Conservation (phyloP, 2,888 invertebrate species). For the Phrixothrix hirtus region DNA sequence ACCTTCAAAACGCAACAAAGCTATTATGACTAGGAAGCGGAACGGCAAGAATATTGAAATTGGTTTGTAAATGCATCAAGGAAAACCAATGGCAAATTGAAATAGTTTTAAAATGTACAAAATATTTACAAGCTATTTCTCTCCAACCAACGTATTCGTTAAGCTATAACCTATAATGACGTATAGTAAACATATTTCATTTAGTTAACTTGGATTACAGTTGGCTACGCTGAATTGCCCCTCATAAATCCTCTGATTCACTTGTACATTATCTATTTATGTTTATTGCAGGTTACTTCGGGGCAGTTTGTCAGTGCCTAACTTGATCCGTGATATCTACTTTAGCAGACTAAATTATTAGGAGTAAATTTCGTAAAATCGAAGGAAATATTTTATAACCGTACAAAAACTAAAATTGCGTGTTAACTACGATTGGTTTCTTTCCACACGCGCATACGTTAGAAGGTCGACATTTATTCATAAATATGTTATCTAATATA, state of each 20-base stretch:
- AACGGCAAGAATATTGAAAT: too few relatives aligned
- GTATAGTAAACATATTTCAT: conserved; percentile 13
- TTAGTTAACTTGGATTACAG: conserved; percentile 38
- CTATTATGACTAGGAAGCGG: too few relatives aligned
- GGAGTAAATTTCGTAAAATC: conserved; percentile 9
- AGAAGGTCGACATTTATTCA: conserved; percentile 4
- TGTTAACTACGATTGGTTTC: conserved; percentile 4
- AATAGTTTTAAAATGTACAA: too few relatives aligned
- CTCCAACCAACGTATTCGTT: conserved; percentile 15
- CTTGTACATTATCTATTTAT: conserved; percentile 48
- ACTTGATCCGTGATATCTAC: conserved; percentile 33
- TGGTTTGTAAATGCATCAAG: too few relatives aligned
- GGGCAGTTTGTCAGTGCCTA: conserved; percentile 44
- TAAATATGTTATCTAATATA: conserved; percentile 1
- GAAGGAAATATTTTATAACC: conserved; percentile 9
- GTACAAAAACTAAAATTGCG: conserved; percentile 13
- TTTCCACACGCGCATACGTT: conserved; percentile 11
- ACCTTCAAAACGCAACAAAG: too few relatives aligned
- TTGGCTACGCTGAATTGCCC: conserved; percentile 43
- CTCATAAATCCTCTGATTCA: conserved; percentile 48
- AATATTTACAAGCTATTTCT: too few relatives aligned
- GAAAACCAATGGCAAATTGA: too few relatives aligned
- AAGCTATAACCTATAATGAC: conserved; percentile 1
- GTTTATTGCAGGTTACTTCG: conserved; percentile 44
- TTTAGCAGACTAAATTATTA: conserved; percentile 20